Percentiles rank a stretch among this genome's conserved stretches.
Evolutionary conservation across 2,888 invertebrate species (phyloP).

Genomic region (Teleogryllus oceanicus): DNA sequence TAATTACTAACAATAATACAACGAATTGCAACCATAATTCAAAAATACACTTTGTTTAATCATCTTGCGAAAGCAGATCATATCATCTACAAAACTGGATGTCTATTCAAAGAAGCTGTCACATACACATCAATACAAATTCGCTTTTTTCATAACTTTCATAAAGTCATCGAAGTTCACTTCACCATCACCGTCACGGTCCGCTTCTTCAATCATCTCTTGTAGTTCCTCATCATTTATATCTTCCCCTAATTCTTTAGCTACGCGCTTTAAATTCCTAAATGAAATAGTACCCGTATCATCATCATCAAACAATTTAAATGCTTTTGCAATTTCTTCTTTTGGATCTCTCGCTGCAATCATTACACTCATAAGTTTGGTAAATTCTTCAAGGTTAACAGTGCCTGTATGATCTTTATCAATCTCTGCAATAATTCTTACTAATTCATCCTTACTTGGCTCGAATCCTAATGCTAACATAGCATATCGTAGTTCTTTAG

Average conservation of each 20-base stretch:
- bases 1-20: no score
- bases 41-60: no score
- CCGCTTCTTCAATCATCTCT: conserved; percentile 97
- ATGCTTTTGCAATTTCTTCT: conserved; percentile 95
- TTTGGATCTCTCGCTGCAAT: conserved; percentile 94
- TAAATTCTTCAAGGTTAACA: conserved; percentile 83
- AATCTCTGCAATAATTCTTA: conserved; percentile 85
- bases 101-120: no score
- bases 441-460: conserved; percentile 95
- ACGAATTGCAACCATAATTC: no score
- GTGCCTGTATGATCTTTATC: conserved; percentile 52
- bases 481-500: conserved; percentile 86
- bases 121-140: conserved; percentile 66
- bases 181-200: conserved; percentile 91
- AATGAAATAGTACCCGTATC: conserved; percentile 93
- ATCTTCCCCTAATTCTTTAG: conserved; percentile 90
- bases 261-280: conserved; percentile 88
- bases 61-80: no score
- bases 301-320: conserved; percentile 93
- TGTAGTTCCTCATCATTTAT: conserved; percentile 88
- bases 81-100: no score
- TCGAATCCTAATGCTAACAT: conserved; percentile 95
- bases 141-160: conserved; percentile 95
- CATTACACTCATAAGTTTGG: conserved; percentile 82
- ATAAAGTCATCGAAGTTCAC: conserved; percentile 94